Conservation (phyloP, 2,888 invertebrate species). For the Argyresthia albistria region DNA sequence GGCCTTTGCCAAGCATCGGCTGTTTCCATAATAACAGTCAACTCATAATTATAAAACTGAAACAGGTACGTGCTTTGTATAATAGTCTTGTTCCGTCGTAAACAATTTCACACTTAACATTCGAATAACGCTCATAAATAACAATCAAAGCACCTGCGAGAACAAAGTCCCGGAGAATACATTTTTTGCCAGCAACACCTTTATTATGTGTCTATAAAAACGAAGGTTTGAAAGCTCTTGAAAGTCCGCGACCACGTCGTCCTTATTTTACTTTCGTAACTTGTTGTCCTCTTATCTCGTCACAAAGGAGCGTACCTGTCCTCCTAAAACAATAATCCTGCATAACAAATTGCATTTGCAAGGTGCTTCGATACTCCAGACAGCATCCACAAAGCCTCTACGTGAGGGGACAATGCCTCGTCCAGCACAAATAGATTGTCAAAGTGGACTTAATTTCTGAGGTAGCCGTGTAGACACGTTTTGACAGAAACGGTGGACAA, state of each 20-base stretch:
- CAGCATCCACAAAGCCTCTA: background rate
- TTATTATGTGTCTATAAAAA: conserved; percentile 40
- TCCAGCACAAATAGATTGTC: conserved; percentile 30
- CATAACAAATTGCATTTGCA: conserved; percentile 45
- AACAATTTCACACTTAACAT: conserved; percentile 18
- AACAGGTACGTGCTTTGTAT: too few species aligned
- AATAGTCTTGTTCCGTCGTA: background rate
- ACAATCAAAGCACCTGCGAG: conserved; percentile 39
- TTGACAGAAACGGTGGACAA: conserved; percentile 23
- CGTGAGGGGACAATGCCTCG: conserved; percentile 25
- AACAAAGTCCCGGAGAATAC: conserved; percentile 32
- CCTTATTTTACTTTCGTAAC: conserved; percentile 17
- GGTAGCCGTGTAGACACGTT: conserved; percentile 52
- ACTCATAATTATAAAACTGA: too few species aligned
- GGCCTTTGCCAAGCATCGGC: too few species aligned
- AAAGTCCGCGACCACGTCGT: conserved; percentile 14
- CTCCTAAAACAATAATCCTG: conserved; percentile 51
- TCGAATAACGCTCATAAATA: conserved; percentile 25
- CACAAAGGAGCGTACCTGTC: conserved; percentile 50
- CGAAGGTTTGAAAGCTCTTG: conserved; percentile 33
- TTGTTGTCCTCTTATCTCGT: background rate
- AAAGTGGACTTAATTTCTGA: conserved; percentile 41
- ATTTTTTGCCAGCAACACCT: conserved; percentile 30
- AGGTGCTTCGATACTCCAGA: conserved; percentile 27
- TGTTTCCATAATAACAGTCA: too few species aligned